Percentiles rank a stretch among this genome's conserved stretches.
These are phyloP conservation scores for Teleogryllus occipitalis DNA, from an alignment of 1,140 invertebrate genomes.

Conservation along the genomic window DNA sequence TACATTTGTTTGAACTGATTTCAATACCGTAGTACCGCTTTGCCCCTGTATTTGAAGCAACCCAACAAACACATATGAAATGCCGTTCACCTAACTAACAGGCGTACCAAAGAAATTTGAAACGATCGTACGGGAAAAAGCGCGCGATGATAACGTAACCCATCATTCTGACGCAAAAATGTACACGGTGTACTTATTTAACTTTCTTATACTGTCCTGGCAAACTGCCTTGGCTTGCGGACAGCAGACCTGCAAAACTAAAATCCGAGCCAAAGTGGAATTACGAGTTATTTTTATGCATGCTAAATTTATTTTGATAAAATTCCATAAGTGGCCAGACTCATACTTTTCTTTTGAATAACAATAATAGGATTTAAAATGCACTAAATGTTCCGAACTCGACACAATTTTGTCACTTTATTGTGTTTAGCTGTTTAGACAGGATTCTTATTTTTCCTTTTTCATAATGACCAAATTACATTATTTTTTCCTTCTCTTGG, in stretches of 20 bases:
- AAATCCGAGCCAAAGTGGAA: slow-evolving; percentile 10
- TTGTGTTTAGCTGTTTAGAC: too few relatives aligned
- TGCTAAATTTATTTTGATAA: slow-evolving; percentile 11
- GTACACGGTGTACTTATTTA: not conserved
- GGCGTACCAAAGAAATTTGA: not conserved
- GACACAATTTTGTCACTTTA: too few relatives aligned
- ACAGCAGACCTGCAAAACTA: slow-evolving; percentile 15
- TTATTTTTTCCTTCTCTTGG: too few relatives aligned
- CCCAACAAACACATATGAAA: slow-evolving; percentile 1
- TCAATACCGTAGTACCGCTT: too few relatives aligned
- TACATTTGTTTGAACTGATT: too few relatives aligned
- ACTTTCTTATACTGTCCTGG: slow-evolving; percentile 16
- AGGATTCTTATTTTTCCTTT: too few relatives aligned
- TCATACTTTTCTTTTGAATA: too few relatives aligned
- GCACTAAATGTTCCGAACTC: too few relatives aligned
- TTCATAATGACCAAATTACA: too few relatives aligned
- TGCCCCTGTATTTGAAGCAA: slow-evolving; percentile 11
- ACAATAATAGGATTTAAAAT: too few relatives aligned
- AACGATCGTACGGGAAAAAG: too few relatives aligned
- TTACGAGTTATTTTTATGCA: slow-evolving; percentile 20
- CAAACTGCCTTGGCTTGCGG: slow-evolving; percentile 22
- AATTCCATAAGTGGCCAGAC: not conserved
- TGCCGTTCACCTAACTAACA: not conserved
- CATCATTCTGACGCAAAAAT: not conserved
- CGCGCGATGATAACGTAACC: not conserved